These are phyloP conservation scores for Terebella lapidaria DNA, from an alignment of 2,888 invertebrate genomes.

Conservation along the genomic window DNA sequence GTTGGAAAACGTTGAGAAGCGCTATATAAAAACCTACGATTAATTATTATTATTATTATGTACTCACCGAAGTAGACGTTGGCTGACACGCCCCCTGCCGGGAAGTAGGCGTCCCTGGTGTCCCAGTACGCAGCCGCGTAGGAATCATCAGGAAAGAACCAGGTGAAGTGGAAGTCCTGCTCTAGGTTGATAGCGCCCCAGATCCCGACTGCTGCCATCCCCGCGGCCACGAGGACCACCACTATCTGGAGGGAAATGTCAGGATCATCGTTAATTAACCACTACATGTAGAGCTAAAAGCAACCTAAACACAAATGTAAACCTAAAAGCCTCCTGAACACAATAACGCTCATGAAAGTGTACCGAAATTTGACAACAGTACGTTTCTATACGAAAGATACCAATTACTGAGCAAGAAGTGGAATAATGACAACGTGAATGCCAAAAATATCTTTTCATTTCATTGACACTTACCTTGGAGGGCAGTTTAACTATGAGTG, in stretches of 20 bases:
- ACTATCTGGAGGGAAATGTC: slow-evolving; percentile 58
- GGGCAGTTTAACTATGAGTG: slow-evolving; percentile 63
- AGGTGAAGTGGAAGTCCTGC: slow-evolving; percentile 73
- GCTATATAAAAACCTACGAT: too few relatives aligned
- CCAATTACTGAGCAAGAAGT: too few relatives aligned
- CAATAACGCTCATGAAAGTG: too few relatives aligned
- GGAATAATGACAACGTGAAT: too few relatives aligned
- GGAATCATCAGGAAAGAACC: slow-evolving; percentile 72
- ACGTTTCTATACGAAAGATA: too few relatives aligned
- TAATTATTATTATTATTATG: too few relatives aligned
- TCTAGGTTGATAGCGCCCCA: slow-evolving; percentile 64
- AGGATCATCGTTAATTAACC: too few relatives aligned
- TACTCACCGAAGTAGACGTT: slow-evolving; percentile 1
- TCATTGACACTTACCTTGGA: slow-evolving; percentile 59
- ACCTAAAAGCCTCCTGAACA: too few relatives aligned
- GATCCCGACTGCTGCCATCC: slow-evolving; percentile 62
- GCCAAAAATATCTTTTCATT: not conserved
- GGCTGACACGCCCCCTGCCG: slow-evolving; percentile 58
- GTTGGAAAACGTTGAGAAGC: too few relatives aligned
- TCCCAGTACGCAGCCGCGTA: slow-evolving; percentile 64
- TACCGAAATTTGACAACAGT: too few relatives aligned
- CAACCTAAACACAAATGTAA: too few relatives aligned
- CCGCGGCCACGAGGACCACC: slow-evolving; percentile 61
- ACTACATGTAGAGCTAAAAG: too few relatives aligned
- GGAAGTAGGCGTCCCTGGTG: slow-evolving; percentile 62